A percentile compares a stretch with the other conserved stretches of the same genome.
Evolutionary conservation across 2,888 invertebrate genomes (phyloP).

Genomic region (Drosophila tanythrix): DNA sequence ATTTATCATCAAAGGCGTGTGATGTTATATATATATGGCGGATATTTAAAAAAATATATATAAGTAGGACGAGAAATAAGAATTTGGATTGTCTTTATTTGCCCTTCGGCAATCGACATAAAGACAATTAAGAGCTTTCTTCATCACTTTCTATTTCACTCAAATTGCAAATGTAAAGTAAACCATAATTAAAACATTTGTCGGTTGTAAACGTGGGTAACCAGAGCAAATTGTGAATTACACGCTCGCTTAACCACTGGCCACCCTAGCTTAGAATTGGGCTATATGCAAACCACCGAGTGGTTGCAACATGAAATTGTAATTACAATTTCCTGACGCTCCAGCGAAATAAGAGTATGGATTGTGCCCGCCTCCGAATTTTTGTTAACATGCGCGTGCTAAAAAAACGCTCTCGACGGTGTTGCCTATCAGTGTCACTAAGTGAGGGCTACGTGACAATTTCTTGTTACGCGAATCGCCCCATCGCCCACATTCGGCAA

Average conservation of each 20-base stretch:
- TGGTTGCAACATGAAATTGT: slow-evolving; percentile 74
- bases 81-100: slow-evolving; percentile 10
- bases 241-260: slow-evolving; percentile 84
- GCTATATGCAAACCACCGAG: slow-evolving; percentile 45
- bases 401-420: slow-evolving; percentile 63
- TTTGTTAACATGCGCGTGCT: slow-evolving; percentile 53
- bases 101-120: slow-evolving; percentile 15
- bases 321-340: slow-evolving; percentile 67
- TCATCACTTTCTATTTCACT: slow-evolving; percentile 38
- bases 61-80: not conserved
- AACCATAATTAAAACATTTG: slow-evolving; percentile 75
- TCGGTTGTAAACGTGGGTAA: slow-evolving; percentile 69
- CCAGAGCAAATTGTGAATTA: slow-evolving; percentile 84
- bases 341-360: slow-evolving; percentile 23
- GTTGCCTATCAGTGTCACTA: slow-evolving; percentile 56
- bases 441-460: slow-evolving; percentile 74
- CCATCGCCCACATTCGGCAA: slow-evolving; percentile 41
- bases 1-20: not conserved
- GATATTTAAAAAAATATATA: too few relatives aligned
- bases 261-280: slow-evolving; percentile 61
- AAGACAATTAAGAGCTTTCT: slow-evolving; percentile 40
- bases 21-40: not conserved
- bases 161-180: slow-evolving; percentile 62
- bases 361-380: slow-evolving; percentile 24
- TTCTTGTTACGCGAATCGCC: slow-evolving; percentile 73